Conservation (phyloP, 2,113 vertebrate species). For the Lethenteron reissneri region DNA sequence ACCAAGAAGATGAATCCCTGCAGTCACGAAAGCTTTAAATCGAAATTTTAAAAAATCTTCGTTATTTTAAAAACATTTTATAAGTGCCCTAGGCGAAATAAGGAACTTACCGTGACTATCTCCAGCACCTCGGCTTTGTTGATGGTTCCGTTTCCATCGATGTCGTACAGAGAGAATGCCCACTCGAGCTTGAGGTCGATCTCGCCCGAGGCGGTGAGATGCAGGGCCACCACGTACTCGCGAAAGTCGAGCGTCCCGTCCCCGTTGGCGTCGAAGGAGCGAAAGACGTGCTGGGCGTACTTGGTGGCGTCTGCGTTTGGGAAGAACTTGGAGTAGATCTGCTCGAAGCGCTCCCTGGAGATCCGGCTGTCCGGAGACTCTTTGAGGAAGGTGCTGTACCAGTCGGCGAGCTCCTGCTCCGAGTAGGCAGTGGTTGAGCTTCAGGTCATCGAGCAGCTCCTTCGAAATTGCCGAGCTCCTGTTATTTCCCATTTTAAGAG, state of each 20-base stretch:
- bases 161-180: too few species aligned
- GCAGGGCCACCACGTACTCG: too few species aligned
- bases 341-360: slow-evolving; percentile 33
- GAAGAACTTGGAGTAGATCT: slow-evolving; percentile 46
- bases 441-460: slow-evolving; percentile 36
- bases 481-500: slow-evolving; percentile 30
- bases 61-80: too few species aligned
- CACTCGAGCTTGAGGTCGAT: too few species aligned
- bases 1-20: too few species aligned
- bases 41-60: background rate
- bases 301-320: slow-evolving; percentile 30
- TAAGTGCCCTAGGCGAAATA: too few species aligned
- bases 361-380: slow-evolving; percentile 39
- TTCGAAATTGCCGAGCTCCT: slow-evolving; percentile 41
- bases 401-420: slow-evolving; percentile 28
- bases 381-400: slow-evolving; percentile 43
- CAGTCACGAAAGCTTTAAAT: background rate
- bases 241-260: slow-evolving; percentile 46
- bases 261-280: slow-evolving; percentile 41
- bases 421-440: slow-evolving; percentile 39
- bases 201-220: too few species aligned
- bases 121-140: too few species aligned
- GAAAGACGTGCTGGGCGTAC: slow-evolving; percentile 38
- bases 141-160: too few species aligned
- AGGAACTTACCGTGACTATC: too few species aligned